These are phyloP conservation scores for Drosophila repletoides DNA, from an alignment of 1,140 invertebrate species.

Conservation along the genomic window DNA sequence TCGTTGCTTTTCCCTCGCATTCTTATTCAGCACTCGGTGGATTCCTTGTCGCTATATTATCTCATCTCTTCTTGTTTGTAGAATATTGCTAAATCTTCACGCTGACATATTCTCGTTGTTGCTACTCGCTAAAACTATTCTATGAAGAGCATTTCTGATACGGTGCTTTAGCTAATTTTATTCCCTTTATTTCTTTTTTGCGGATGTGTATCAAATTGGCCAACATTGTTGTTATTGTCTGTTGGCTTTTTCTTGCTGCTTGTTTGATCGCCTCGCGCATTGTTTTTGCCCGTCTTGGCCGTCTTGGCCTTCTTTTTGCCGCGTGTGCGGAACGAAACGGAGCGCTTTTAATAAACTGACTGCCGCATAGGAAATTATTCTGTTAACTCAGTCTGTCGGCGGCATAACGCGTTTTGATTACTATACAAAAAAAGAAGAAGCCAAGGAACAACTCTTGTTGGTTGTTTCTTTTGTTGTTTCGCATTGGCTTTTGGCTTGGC, in stretches of 20 bases:
- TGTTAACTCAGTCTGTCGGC: slow-evolving; percentile 36
- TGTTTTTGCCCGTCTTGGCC: slow-evolving; percentile 34
- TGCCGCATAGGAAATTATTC: slow-evolving; percentile 57
- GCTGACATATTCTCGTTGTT: too few species aligned
- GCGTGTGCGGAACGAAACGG: slow-evolving; percentile 19
- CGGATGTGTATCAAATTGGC: slow-evolving; percentile 38
- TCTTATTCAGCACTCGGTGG: too few species aligned
- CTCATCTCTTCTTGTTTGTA: too few species aligned
- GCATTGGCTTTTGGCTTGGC: neutral
- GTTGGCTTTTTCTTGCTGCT: slow-evolving; percentile 7
- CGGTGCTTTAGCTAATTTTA: neutral
- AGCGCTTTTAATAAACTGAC: slow-evolving; percentile 61
- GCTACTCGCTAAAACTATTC: neutral
- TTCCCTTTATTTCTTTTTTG: neutral
- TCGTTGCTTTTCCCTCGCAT: too few species aligned
- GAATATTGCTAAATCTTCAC: too few species aligned
- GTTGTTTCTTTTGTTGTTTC: neutral
- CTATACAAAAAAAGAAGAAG: too few species aligned
- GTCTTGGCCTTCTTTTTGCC: neutral
- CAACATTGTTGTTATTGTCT: slow-evolving; percentile 23
- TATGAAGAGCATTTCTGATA: neutral
- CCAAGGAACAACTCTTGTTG: too few species aligned
- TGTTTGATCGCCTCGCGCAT: slow-evolving; percentile 26
- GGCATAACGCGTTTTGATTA: slow-evolving; percentile 34
- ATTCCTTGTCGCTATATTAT: too few species aligned